Evolutionary conservation across 2,888 invertebrate genomes (phyloP), one percentile per base, ranked within the genome.

Genomic region (Philaethria dido): DNA sequence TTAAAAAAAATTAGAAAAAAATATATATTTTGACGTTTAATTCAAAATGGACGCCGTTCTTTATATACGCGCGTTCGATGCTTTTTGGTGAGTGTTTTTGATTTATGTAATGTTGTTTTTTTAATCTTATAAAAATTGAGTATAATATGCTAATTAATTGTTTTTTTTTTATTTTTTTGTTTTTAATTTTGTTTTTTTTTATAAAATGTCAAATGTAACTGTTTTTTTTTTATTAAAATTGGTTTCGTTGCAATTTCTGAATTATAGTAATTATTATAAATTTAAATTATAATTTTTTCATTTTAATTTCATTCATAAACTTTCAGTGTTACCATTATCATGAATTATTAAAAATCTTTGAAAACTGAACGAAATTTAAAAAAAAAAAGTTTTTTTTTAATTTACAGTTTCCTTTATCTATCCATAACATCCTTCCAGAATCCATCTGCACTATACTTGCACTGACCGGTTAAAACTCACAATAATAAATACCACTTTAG

Each of bases 401-500:
- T 29, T 4, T 29, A 29, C 11, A 39, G 2, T 39, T 39, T 39
- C 11, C 13, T 39, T 3, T 13, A 13, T 33, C 5, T 16, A 48
- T 16, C 55, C 36, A 62, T 25, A 52, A n/a, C n/a, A n/a, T n/a
- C 62, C 50, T 64, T 62, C 64, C 29, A 45, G 64, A 72, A 76
- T 66, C 64, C 60, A 50, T 69, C 72, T 63, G 69, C 73, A 57
- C 50, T 14, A 18, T 64, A 72, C 83, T 76, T 69, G 80, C 73
- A 70, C 57, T 69, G 75, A 79, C 87, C 77, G 73, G 87, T 81
- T 79, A 70, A 60, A 73, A 80, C 88, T 75, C 68, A 77, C 72
- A 74, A 72, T 80, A 80, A 87, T 87, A 84, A 82, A 84, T 85
- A 78, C 81, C 79, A 83, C 80, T 85, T 82, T 74, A 82, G 78